These are phyloP conservation scores for Pollenia angustigena DNA, from an alignment of 2,888 invertebrate species.

Conservation along the genomic window DNA sequence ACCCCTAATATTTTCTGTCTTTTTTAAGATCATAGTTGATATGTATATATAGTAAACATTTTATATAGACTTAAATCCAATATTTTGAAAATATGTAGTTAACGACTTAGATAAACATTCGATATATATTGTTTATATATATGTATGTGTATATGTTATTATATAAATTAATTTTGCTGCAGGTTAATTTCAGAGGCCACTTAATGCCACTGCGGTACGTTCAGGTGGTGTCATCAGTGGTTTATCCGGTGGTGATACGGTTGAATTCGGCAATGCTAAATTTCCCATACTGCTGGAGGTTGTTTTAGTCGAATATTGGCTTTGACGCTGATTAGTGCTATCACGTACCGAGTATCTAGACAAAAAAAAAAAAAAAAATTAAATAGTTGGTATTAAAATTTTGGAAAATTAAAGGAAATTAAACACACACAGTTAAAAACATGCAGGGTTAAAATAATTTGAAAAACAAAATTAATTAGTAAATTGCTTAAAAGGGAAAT, in stretches of 20 bases:
- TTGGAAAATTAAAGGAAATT: background rate
- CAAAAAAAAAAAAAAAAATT: background rate
- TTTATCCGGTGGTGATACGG: slow-evolving; percentile 76
- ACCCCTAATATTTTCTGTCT: background rate
- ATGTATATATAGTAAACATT: background rate
- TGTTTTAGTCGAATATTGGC: slow-evolving; percentile 83
- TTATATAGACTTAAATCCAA: background rate
- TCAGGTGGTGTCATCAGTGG: slow-evolving; percentile 77
- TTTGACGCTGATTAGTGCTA: slow-evolving; percentile 81
- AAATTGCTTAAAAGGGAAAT: background rate
- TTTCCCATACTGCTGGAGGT: slow-evolving; percentile 82
- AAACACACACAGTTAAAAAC: slow-evolving; percentile 32
- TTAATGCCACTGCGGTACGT: slow-evolving; percentile 75
- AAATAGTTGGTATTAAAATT: slow-evolving; percentile 12
- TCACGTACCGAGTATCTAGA: slow-evolving; percentile 81
- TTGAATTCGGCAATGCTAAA: slow-evolving; percentile 62
- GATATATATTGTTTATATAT: slow-evolving; percentile 4
- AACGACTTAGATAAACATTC: slow-evolving; percentile 22
- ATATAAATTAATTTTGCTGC: background rate
- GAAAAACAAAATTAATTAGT: background rate
- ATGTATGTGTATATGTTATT: background rate
- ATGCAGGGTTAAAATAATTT: slow-evolving; percentile 19
- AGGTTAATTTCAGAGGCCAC: slow-evolving; percentile 55
- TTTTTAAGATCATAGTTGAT: background rate
- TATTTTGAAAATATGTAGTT: background rate